Evolutionary conservation across 2,797 vertebrate genomes (phyloP).

Genomic region (Heterohyrax brucei): DNA sequence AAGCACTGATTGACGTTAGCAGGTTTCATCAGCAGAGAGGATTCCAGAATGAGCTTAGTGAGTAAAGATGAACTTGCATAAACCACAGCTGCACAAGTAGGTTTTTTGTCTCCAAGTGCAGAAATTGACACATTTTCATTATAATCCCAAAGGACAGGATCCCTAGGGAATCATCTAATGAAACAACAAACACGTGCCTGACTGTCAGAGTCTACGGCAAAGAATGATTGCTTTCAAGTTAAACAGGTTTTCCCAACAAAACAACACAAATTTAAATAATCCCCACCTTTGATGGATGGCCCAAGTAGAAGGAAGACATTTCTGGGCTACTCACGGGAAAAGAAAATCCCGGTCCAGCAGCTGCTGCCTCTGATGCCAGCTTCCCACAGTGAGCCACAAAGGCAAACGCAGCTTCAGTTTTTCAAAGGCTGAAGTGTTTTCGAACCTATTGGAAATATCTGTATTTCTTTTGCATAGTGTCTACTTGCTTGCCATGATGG

Average conservation of each 20-base stretch:
- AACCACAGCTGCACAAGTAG: conserved; percentile 9
- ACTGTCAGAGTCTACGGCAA: not conserved
- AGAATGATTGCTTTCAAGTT: conserved; percentile 60
- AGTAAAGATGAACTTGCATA: conserved; percentile 34
- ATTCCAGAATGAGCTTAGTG: conserved; percentile 49
- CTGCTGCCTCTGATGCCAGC: not conserved
- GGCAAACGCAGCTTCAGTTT: not conserved
- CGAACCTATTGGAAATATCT: not conserved
- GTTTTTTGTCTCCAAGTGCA: not conserved
- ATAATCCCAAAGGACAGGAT: conserved; percentile 44
- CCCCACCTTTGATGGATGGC: not conserved
- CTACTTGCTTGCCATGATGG: conserved; percentile 15
- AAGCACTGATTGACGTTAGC: conserved; percentile 28
- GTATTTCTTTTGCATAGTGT: accelerated
- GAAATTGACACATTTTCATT: conserved; percentile 64
- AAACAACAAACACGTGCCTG: not conserved
- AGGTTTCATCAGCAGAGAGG: conserved; percentile 50
- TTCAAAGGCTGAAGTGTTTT: not conserved
- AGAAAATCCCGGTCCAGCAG: conserved; percentile 57
- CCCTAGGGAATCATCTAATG: conserved; percentile 27
- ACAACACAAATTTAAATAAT: conserved; percentile 21
- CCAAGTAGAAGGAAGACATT: not conserved
- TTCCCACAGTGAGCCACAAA: conserved; percentile 2
- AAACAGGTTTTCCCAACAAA: conserved; percentile 66
- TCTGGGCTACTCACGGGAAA: conserved; percentile 54